phyloP scores from a whole-genome alignment of 2,888 invertebrate genomes.

The Mylabris sibirica region DNA sequence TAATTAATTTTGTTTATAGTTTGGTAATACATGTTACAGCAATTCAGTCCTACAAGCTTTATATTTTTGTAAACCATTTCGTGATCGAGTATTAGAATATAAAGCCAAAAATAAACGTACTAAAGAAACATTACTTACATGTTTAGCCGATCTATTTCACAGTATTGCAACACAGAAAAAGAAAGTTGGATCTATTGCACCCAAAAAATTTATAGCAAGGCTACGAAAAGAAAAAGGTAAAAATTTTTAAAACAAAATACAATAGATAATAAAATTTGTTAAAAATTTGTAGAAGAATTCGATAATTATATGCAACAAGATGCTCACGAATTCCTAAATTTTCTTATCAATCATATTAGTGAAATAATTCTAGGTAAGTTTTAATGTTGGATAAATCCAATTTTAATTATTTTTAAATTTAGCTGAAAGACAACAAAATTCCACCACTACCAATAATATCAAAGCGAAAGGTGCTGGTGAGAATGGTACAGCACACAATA shows the following conservation, averaged over 20 bases:
- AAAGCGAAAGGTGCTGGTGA: constrained; percentile 68
- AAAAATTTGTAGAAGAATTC: constrained; percentile 88
- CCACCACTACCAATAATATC: constrained; percentile 61
- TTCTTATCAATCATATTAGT: constrained; percentile 97
- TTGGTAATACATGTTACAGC: constrained; percentile 99
- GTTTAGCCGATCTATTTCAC: constrained; percentile 98
- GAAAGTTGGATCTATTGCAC: constrained; percentile 98
- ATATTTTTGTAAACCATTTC: constrained; percentile 98
- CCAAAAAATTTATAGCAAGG: constrained; percentile 98
- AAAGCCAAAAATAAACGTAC: constrained; percentile 95
- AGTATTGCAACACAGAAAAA: constrained; percentile 99
- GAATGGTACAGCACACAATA: constrained; percentile 62
- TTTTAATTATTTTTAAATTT: constrained; percentile 44
- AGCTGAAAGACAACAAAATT: constrained; percentile 81
- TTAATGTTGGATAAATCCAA: background rate
- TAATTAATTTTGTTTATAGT: constrained; percentile 67
- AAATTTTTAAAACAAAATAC: background rate
- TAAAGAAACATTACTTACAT: constrained; percentile 96
- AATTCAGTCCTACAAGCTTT: constrained; percentile 99
- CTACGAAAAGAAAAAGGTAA: constrained; percentile 96
- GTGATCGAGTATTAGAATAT: constrained; percentile 98
- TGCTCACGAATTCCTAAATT: constrained; percentile 99
- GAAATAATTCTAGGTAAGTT: constrained; percentile 92
- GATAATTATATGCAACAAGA: constrained; percentile 99
- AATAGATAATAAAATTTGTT: constrained; percentile 16